Evolutionary conservation across 2,797 vertebrate species (phyloP).

Genomic region (Typhlichthys eigenmanni): DNA sequence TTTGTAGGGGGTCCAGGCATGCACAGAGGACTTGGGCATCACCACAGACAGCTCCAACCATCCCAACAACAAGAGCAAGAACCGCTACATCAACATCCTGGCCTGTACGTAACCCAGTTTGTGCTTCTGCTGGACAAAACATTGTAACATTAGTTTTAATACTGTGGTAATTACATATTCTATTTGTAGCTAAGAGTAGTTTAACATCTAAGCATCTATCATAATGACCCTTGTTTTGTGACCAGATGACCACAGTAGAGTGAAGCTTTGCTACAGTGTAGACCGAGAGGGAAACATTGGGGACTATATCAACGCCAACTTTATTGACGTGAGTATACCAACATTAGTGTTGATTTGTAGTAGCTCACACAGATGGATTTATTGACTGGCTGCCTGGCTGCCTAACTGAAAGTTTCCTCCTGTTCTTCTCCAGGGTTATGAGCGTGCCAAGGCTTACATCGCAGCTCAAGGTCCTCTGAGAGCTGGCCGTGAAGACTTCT

Average conservation of each 20-base stretch:
- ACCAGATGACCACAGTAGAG: slow-evolving; percentile 93
- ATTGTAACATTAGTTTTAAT: background rate
- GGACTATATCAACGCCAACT: slow-evolving; percentile 98
- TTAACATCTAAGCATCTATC: background rate
- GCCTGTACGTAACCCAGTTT: slow-evolving; percentile 81
- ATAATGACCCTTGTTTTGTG: slow-evolving; percentile 28
- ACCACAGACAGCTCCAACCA: slow-evolving; percentile 92
- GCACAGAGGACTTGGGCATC: slow-evolving; percentile 90
- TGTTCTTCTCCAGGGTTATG: slow-evolving; percentile 83
- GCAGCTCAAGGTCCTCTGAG: slow-evolving; percentile 94
- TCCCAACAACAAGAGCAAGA: slow-evolving; percentile 96
- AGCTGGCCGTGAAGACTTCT: slow-evolving; percentile 93
- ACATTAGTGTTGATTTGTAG: background rate
- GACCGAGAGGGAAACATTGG: slow-evolving; percentile 87
- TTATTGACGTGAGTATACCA: slow-evolving; percentile 86
- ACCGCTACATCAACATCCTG: slow-evolving; percentile 95
- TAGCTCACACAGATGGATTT: too few relatives aligned
- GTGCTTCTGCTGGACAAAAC: background rate
- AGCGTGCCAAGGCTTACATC: slow-evolving; percentile 90
- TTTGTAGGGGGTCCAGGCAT: slow-evolving; percentile 90
- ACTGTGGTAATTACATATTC: background rate
- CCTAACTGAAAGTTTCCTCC: background rate
- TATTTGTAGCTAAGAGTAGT: background rate
- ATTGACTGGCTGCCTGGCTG: background rate
- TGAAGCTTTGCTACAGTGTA: slow-evolving; percentile 86